Conservation (phyloP, 2,113 vertebrate genomes). For the Beaufortia kweichowensis region DNA sequence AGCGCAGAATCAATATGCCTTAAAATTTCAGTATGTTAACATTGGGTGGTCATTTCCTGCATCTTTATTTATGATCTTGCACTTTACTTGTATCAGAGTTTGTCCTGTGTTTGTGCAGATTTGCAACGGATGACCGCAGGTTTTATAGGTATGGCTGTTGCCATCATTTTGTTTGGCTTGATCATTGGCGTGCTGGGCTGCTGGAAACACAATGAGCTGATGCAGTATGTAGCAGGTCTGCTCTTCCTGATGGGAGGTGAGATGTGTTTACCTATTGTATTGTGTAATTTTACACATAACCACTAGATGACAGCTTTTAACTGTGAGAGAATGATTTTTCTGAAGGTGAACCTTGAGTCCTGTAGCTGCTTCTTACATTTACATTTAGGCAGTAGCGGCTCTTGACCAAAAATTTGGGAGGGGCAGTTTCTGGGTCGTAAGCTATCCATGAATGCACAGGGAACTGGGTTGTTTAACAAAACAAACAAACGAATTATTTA, state of each 20-base stretch:
- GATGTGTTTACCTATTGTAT: constrained; percentile 52
- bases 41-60: background rate
- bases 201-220: constrained; percentile 89
- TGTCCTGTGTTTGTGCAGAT: constrained; percentile 68
- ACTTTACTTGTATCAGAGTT: too few relatives aligned
- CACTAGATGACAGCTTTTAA: constrained; percentile 59
- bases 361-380: too few relatives aligned
- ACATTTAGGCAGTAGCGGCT: too few relatives aligned
- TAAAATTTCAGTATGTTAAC: background rate
- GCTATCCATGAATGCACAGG: too few relatives aligned
- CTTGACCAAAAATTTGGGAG: too few relatives aligned
- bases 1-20: background rate
- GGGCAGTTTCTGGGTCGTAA: too few relatives aligned
- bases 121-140: constrained; percentile 92
- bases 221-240: constrained; percentile 93
- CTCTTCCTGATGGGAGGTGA: constrained; percentile 96
- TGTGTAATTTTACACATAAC: constrained; percentile 47
- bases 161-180: constrained; percentile 92
- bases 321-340: too few relatives aligned
- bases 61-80: too few relatives aligned
- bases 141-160: constrained; percentile 90
- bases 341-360: too few relatives aligned
- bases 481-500: too few relatives aligned
- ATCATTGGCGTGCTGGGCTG: constrained; percentile 88
- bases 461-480: too few relatives aligned